These are phyloP conservation scores for Mico argentatus DNA, from an alignment of 2,797 vertebrate species.

Conservation along the genomic window DNA sequence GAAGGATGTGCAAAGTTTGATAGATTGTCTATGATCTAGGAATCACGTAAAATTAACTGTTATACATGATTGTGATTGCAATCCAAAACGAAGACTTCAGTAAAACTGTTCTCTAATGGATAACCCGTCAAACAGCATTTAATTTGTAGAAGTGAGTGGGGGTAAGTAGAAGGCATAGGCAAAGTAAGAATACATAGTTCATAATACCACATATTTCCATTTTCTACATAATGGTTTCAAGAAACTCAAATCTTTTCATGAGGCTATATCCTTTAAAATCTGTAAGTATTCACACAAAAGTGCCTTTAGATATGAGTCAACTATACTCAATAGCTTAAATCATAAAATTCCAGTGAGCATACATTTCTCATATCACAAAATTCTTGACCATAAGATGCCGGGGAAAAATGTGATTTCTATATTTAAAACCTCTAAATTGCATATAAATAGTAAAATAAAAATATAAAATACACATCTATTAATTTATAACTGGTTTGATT, in stretches of 20 bases:
- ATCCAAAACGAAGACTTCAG: not conserved
- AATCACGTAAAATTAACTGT: not conserved
- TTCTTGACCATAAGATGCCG: not conserved
- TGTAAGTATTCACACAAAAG: constrained; percentile 30
- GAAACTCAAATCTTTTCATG: not conserved
- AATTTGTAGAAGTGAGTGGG: not conserved
- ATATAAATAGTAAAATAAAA: not conserved
- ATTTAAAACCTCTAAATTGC: not conserved
- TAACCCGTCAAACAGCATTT: not conserved
- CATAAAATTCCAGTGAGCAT: not conserved
- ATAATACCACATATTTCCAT: not conserved
- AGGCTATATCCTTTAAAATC: not conserved
- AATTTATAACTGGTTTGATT: constrained; percentile 1
- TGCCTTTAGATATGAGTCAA: not conserved
- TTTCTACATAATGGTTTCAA: not conserved
- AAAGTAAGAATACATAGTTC: not conserved
- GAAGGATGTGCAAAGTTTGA: not conserved
- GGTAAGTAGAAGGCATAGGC: not conserved
- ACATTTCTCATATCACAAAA: not conserved
- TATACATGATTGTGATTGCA: not conserved
- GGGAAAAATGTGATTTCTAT: not conserved
- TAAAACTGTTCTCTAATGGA: not conserved
- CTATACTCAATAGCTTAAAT: not conserved
- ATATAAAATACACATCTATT: not conserved
- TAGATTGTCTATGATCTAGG: not conserved